Base-by-base conservation (phyloP, 92 coral and sea anemone genomes). In the Actinernus sp. region DNA sequence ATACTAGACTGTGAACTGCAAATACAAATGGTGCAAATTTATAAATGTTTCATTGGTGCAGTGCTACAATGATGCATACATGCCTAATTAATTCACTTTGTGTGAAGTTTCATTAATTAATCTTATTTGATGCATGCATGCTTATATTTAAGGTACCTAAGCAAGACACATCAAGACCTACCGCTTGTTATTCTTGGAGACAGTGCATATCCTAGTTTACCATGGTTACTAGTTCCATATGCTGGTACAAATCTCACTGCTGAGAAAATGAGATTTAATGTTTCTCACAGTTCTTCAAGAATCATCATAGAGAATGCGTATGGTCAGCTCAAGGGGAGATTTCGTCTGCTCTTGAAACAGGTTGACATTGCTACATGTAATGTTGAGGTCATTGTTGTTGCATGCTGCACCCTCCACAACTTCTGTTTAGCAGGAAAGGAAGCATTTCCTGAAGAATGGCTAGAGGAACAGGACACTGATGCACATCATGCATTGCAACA, bases 361-460 rank as follows among this genome's bases (percentile, higher is more conserved):
- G 49, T 73, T 26, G 73, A 73, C 41, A 43, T 73, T 48, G 73
- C 24, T 31, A 73, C 72, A 49, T 63, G 63, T 28, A 63, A 36
- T 33, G 73, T 74, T 74, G 81, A 74, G 49, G 63, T 24, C 14
- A 39, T 74, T 51, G 73, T 45, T 50, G 27, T 63, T 50, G 54
- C 73, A 49, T 61, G 81, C 44, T 74, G 81, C 73, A 74, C 81
- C 34, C 81, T 51, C 9, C 73, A 74, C 51, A 74, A 74, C 47
- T 71, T 74, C 43, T 63, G 73, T 23, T 17, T 63, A 43, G 18
- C 6, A 11, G 81, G 53, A 40, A 74, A 74, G 52, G 81, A 73
- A 50, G 13, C 24, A 38, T 73, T 73, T 73, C 73, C 73, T 27
- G 81, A 73, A 22, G 73, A 73, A 63, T 73, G 81, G 81, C 59